A percentile compares a stretch with the other conserved stretches of the same genome.
Conservation (phyloP, 2,888 invertebrate genomes). For the Nowickia ferox region DNA sequence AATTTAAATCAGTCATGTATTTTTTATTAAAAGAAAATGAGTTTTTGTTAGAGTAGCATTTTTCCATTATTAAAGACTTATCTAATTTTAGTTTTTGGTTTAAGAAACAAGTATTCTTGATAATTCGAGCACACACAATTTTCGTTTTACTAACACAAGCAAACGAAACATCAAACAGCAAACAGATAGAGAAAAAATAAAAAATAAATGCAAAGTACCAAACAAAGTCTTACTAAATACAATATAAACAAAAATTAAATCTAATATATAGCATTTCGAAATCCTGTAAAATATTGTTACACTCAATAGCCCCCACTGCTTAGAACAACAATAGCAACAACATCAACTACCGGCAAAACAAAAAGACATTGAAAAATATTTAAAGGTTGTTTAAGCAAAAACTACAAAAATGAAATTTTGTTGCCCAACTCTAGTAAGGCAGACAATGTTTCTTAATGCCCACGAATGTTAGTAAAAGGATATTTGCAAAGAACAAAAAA, state of each 20-base stretch:
- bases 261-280: conserved; percentile 57
- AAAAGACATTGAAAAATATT: conserved; percentile 45
- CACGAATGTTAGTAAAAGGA: conserved; percentile 21
- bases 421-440: not conserved
- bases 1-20: no score
- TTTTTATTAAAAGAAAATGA: no score
- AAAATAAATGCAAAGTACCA: conserved; percentile 39
- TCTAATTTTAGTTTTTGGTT: conserved; percentile 31
- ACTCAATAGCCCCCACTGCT: conserved; percentile 27
- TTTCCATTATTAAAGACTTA: not conserved
- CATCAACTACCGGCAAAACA: not conserved
- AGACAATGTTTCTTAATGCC: conserved; percentile 10
- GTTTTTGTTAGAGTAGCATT: no score
- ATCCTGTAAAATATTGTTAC: conserved; percentile 60
- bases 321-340: not conserved
- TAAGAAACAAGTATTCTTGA: conserved; percentile 75
- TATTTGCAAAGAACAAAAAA: conserved; percentile 24
- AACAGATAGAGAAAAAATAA: not conserved
- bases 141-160: conserved; percentile 59
- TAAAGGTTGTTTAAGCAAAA: conserved; percentile 48
- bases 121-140: conserved; percentile 79
- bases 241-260: conserved; percentile 63
- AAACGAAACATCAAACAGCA: conserved; percentile 34
- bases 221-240: conserved; percentile 55
- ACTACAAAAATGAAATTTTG: conserved; percentile 17